Conservation (phyloP, 2,797 vertebrate species). For the Danio choprae region DNA sequence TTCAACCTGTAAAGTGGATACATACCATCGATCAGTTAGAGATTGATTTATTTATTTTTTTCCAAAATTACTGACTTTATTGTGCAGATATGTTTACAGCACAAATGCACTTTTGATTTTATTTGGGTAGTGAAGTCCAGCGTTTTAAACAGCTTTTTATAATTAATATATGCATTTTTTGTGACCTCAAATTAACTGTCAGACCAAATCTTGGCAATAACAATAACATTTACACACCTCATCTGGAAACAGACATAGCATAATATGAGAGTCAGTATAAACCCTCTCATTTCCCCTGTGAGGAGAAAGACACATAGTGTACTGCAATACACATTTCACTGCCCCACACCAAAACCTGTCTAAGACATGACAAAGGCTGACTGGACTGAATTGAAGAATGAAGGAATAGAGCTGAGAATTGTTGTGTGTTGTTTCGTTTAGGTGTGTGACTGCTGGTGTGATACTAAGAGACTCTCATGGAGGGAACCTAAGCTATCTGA, state of each 20-base stretch:
- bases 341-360: conserved; percentile 36
- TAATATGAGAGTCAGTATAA: conserved; percentile 46
- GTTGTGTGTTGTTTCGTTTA: conserved; percentile 23
- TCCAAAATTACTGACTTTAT: conserved; percentile 26
- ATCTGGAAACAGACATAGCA: conserved; percentile 35
- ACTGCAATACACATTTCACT: conserved; percentile 44
- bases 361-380: conserved; percentile 17
- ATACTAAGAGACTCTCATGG: background rate
- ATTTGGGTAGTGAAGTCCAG: background rate
- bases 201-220: conserved; percentile 48
- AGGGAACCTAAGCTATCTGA: background rate
- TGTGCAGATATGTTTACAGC: conserved; percentile 11
- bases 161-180: background rate
- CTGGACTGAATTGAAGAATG: conserved; percentile 18
- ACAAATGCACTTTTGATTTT: background rate
- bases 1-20: background rate
- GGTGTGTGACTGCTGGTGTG: background rate
- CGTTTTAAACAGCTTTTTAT: background rate
- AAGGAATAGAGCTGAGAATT: background rate
- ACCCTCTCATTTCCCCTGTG: conserved; percentile 52
- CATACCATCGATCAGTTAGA: conserved; percentile 1
- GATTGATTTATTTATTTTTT: background rate
- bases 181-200: background rate
- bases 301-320: conserved; percentile 36
- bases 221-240: conserved; percentile 47